Evolutionary conservation across 2,113 vertebrate species (phyloP), one percentile per base, ranked within the genome.

Genomic region (Cottus gobio): DNA sequence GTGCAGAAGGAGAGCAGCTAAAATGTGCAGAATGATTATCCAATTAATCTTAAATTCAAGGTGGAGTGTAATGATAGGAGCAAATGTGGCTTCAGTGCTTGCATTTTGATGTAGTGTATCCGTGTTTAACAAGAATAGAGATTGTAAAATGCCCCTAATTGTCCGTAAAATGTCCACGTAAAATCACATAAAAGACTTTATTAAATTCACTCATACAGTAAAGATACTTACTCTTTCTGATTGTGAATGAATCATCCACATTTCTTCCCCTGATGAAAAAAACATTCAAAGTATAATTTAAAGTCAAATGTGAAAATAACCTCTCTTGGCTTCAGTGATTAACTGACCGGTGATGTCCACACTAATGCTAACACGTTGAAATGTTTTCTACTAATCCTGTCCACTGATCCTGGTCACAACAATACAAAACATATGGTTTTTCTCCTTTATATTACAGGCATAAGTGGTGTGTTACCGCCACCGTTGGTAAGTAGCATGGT

Each of bases 41-140:
- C 50, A 68, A 64, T 71, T 65, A 70, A 79, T 81, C 57, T 71
- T 62, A 39, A 76, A 82, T 68, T 83, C 30, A 71, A 77, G 72
- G 66, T 62, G 39, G 26, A 58, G 48, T 56, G 54, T n/a, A 56
- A 58, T 34, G 48, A 67, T 13, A 2, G n/a, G 30, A 70, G 63
- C 11, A 73, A 37, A 56, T 70, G 46, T 58, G 54, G 34, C 30
- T n/a, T 48, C 12, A 24, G 4, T 48, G 48, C 48, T 71, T 50
- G 46, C 72, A 77, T 77, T 85, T 56, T 80, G 69, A 82, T 52
- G 30, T 72, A 75, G 46, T 58, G 36, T 30, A 57, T 73, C 37
- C 54, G 58, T n/a, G 60, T 71, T 76, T 74, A 70, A 77, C 36
- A 44, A 24, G 58, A 67, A 65, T 36, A 13, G 24, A 62, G 67